Evolutionary conservation across 64 coral and sea anemone species (phyloP), one percentile per base, ranked within the genome.

Genomic region (Orbicella faveolata): DNA sequence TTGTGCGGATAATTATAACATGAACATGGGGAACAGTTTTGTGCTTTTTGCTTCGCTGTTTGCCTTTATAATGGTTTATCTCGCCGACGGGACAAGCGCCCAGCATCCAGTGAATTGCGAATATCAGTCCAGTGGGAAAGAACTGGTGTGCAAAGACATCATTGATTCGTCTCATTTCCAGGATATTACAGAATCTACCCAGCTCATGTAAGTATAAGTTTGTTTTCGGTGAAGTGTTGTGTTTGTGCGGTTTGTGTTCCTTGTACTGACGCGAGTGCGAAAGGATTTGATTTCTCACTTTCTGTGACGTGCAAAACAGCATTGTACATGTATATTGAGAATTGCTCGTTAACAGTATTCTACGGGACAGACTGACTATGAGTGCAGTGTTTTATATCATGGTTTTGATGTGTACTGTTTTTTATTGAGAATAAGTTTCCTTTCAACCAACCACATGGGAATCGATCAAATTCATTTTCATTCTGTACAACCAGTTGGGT

Each of bases 141-240:
- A 70, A 85, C 62, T 85, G 6, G 82, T 85, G 23, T 85, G 82
- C 64, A 20, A 85, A 6, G 65, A 85, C 44, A 85, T 85, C 63
- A 72, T 52, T 39, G 65, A 30, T 30, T 39, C 82, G 26, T 54
- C 64, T 9, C 37, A 69, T 16, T 2, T 18, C 65, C 82, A 48
- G 36, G 37, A 52, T 16, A 72, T 85, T 85, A 0, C 82, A 70
- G 63, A 85, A 65, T 69, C 82, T 26, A 72, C 82, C 21, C 37
- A 72, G 23, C 82, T 23, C 20, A 85, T 85, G 82, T 85, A 53
- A 85, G 82, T 85, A 85, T 13, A 13, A 15, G 1, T 51, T 77
- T 51, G 9, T 11, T 77, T 52, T 7, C 6, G 9, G 1, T 21
- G 16, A 51, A 48, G 55, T 51, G 37, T 21, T 44, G 18, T 77